Evolutionary conservation across 2,888 invertebrate species (phyloP).

Genomic region (Dromius quadrimaculatus): DNA sequence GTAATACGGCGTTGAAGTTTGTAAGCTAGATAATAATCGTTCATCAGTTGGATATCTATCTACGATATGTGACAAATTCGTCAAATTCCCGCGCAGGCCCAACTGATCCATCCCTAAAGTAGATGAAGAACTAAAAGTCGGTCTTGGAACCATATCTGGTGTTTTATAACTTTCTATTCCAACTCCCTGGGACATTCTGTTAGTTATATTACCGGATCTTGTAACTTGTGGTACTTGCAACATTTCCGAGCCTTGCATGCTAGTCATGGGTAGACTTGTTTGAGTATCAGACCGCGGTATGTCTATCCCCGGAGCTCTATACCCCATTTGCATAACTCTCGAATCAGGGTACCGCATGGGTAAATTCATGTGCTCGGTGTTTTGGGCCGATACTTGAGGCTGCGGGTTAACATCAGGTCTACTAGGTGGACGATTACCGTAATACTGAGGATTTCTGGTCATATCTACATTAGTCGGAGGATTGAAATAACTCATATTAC

Average conservation of each 20-base stretch:
- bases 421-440: slow-evolving; percentile 39
- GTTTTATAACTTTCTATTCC: slow-evolving; percentile 52
- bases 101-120: slow-evolving; percentile 68
- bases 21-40: slow-evolving; percentile 69
- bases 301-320: slow-evolving; percentile 10
- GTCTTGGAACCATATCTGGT: slow-evolving; percentile 61
- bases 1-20: slow-evolving; percentile 66
- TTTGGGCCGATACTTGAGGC: slow-evolving; percentile 13
- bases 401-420: slow-evolving; percentile 27
- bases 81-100: slow-evolving; percentile 67
- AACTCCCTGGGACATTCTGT: slow-evolving; percentile 4
- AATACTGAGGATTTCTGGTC: slow-evolving; percentile 32
- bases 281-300: slow-evolving; percentile 23
- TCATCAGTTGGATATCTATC: slow-evolving; percentile 72
- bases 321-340: slow-evolving; percentile 28
- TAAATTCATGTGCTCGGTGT: slow-evolving; percentile 40
- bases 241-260: slow-evolving; percentile 33
- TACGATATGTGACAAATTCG: slow-evolving; percentile 73
- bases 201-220: slow-evolving; percentile 17
- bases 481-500: slow-evolving; percentile 63
- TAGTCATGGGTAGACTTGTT: slow-evolving; percentile 2
- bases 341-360: slow-evolving; percentile 44
- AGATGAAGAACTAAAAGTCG: slow-evolving; percentile 62
- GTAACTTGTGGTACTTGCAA: slow-evolving; percentile 35
- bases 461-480: slow-evolving; percentile 19